Evolutionary conservation across 2,113 vertebrate species (phyloP), one percentile per base, ranked within the genome.

Genomic region (Leuciscus idus): DNA sequence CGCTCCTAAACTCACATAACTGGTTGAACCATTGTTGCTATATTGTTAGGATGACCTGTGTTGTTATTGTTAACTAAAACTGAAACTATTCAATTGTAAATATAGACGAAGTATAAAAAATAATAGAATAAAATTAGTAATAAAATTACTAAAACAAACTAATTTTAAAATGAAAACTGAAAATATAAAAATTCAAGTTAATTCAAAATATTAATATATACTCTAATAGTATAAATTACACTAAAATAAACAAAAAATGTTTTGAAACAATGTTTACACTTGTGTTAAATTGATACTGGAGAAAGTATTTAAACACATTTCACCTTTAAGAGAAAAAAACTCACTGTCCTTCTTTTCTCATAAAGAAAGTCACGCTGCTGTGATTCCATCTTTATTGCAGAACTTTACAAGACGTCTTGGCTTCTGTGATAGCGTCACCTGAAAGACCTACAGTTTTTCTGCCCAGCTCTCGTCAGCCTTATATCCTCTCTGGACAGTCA

Each of bases 401-500:
- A 23, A 68, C 62, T 50, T 82, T 52, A n/a, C 46, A 70, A 82
- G 80, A 0, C 62, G 1, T 48, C 17, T 77, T 48, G 59, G 79
- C 23, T 70, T 66, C 61, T 50, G 39, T 48, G 62, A 33, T 52
- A 23, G 19, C n/a, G 9, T 77, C 75, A 77, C 75, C 28, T 77
- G 48, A 77, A 30, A 55, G 75, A 50, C 26, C 39, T 43, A n/a
- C 78, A 43, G 80, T 68, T 48, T 81, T 68, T 66, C 15, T 82
- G 39, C n/a, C 59, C 59, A 6, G n/a, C 59, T 81, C 39, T 62
- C 11, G 12, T 64, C 57, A 64, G 61, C 15, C 26, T 66, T 81
- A 52, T 70, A 33, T 52, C 43, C 19, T 68, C 61, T 68, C 28
- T 6, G 19, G 62, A 46, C 61, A 33, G 80, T 52, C 26, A 52